Base-by-base conservation (phyloP, 2,797 vertebrate species). In the Pseudochirops cupreus region DNA sequence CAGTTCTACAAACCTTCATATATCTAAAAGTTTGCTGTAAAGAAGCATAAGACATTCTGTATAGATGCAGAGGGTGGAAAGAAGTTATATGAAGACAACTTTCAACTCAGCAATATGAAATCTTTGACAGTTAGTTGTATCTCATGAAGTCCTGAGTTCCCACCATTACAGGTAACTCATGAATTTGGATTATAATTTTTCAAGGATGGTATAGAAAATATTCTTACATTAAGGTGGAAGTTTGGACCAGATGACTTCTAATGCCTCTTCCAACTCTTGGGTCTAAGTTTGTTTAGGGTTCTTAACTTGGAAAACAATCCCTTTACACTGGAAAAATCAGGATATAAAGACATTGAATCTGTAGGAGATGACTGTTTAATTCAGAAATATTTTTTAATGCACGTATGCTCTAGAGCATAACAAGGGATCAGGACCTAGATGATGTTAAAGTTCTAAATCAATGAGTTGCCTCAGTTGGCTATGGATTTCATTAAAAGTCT, bases 151-250 rank as follows among this genome's bases (percentile, higher is more conserved):
- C 90, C 31, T 93, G n/a, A 57, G 91, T 57, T 16, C 89, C 14
- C 16, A 31, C 29, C 1, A n/a, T 10, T 4, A 58, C 12, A 91
- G 28, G 57, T 5, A n/a, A 26, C n/a, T 24, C 39, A 50, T 26
- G 50, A 58, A 2, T 55, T 91, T 26, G 39, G 0, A 2, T 29
- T 16, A 31, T 53, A 56, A 26, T 10, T 31, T 31, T 18, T 93
- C 58, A 53, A 52, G 6, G 1, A 82, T 33, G 26, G 0, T 2
- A 39, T 94, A 9, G 24, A 91, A 92, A 82, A 18, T 0, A 92
- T 93, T 93, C 58, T 92, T 93, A 94, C 57, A 90, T 74, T 90
- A 87, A 16, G 11, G 46, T 92, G 50, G 39, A 2, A 95, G 95
- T 46, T 50, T 39, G 26, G 3, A 87, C 0, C 4, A 92, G 28